A percentile compares a stretch with the other conserved stretches of the same genome.
Evolutionary conservation across 2,113 vertebrate species (phyloP).

Genomic region (Gymnorhina tibicen): DNA sequence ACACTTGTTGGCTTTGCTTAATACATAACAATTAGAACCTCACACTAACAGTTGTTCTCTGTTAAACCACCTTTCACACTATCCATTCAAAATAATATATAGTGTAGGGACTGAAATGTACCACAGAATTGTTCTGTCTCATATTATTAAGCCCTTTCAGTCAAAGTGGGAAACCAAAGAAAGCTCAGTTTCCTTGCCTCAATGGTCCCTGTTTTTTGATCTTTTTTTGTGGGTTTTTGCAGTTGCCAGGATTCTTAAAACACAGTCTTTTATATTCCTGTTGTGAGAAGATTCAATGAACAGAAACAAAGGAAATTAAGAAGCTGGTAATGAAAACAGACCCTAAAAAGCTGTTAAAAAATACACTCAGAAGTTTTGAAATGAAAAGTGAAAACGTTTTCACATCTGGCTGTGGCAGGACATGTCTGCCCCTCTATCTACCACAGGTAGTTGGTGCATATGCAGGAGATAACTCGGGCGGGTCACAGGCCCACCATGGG

Average conservation of each 20-base stretch:
- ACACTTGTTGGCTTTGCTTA: background rate
- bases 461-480: too few relatives aligned
- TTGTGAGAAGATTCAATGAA: background rate
- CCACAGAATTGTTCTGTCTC: background rate
- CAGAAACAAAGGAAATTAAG: background rate
- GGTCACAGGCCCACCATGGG: too few relatives aligned
- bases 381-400: background rate
- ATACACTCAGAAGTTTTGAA: background rate
- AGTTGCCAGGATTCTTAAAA: background rate
- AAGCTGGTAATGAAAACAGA: background rate
- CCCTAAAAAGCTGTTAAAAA: background rate
- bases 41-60: background rate
- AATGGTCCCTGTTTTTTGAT: rapidly evolving
- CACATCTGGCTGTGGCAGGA: background rate
- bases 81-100: background rate
- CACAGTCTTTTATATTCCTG: background rate
- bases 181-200: background rate
- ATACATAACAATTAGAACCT: background rate
- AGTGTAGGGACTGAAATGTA: background rate
- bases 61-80: background rate
- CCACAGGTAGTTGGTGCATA: too few relatives aligned
- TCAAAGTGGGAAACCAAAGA: background rate
- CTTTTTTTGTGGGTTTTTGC: background rate
- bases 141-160: background rate
- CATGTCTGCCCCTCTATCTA: too few relatives aligned